phyloP scores from a whole-genome alignment of 2,888 invertebrate species.

The Enoplolaimus lenunculus region DNA sequence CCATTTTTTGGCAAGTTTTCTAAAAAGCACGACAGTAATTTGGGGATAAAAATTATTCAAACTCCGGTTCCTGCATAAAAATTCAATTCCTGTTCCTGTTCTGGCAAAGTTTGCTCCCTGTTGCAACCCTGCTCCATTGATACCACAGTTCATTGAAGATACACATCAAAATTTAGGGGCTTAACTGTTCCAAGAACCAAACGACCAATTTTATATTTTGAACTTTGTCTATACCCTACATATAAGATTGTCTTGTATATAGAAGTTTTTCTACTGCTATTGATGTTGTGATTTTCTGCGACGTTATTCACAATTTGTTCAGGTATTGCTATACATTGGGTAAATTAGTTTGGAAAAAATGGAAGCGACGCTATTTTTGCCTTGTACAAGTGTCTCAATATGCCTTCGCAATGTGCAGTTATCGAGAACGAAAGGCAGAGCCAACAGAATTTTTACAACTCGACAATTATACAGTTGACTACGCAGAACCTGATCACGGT shows the following conservation, averaged over 20 bases:
- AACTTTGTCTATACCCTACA: too few relatives aligned
- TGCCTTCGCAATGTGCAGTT: slow-evolving; percentile 95
- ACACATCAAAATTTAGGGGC: too few relatives aligned
- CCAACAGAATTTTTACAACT: slow-evolving; percentile 98
- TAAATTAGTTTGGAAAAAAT: slow-evolving; percentile 92
- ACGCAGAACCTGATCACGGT: slow-evolving; percentile 77
- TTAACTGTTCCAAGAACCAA: too few relatives aligned
- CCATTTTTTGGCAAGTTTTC: too few relatives aligned
- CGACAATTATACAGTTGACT: slow-evolving; percentile 93
- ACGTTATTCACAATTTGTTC: slow-evolving; percentile 22
- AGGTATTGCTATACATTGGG: slow-evolving; percentile 48
- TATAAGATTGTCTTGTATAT: not conserved
- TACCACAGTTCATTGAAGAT: too few relatives aligned
- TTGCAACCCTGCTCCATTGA: too few relatives aligned
- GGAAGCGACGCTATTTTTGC: slow-evolving; percentile 93
- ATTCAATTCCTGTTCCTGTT: too few relatives aligned
- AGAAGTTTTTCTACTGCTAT: not conserved
- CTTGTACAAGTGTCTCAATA: slow-evolving; percentile 92
- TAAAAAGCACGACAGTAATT: too few relatives aligned
- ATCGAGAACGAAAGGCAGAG: slow-evolving; percentile 92
- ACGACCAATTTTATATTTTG: too few relatives aligned
- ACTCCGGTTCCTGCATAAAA: too few relatives aligned
- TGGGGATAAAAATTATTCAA: too few relatives aligned
- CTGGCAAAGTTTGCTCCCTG: too few relatives aligned
- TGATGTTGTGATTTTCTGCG: not conserved